Conservation (phyloP, 2,888 invertebrate genomes). For the Drosophila rellima region DNA sequence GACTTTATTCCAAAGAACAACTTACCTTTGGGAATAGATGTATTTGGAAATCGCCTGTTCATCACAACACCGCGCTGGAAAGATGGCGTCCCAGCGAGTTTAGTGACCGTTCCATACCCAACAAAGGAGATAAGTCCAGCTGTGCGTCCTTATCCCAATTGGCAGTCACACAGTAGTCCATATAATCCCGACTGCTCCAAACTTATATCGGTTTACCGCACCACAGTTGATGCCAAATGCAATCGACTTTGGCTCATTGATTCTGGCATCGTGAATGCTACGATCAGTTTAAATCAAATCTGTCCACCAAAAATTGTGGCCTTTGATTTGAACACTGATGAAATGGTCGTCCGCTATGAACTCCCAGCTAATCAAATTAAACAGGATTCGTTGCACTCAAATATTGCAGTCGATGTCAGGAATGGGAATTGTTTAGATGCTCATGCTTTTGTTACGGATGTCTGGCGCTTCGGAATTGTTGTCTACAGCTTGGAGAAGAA, state of each 20-base stretch:
- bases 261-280: slow-evolving; percentile 91
- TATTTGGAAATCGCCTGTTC: slow-evolving; percentile 89
- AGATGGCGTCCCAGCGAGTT: slow-evolving; percentile 90
- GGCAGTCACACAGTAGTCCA: slow-evolving; percentile 86
- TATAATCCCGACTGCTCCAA: slow-evolving; percentile 88
- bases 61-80: slow-evolving; percentile 92
- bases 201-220: slow-evolving; percentile 91
- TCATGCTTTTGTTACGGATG: slow-evolving; percentile 89
- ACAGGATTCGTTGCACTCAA: slow-evolving; percentile 88
- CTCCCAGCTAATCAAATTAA: slow-evolving; percentile 89
- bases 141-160: slow-evolving; percentile 91
- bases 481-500: slow-evolving; percentile 83
- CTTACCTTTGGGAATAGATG: slow-evolving; percentile 91
- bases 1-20: slow-evolving; percentile 91
- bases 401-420: slow-evolving; percentile 87
- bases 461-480: slow-evolving; percentile 87
- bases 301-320: slow-evolving; percentile 91
- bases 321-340: slow-evolving; percentile 90
- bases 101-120: slow-evolving; percentile 89
- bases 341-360: slow-evolving; percentile 88
- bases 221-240: slow-evolving; percentile 90
- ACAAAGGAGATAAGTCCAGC: slow-evolving; percentile 88
- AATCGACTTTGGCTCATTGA: slow-evolving; percentile 93
- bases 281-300: slow-evolving; percentile 89
- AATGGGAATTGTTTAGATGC: slow-evolving; percentile 87